Percentiles rank a stretch among this genome's conserved stretches.
Evolutionary conservation across 2,797 vertebrate genomes (phyloP).

Genomic region (Lepidocolaptes lacrymiger): DNA sequence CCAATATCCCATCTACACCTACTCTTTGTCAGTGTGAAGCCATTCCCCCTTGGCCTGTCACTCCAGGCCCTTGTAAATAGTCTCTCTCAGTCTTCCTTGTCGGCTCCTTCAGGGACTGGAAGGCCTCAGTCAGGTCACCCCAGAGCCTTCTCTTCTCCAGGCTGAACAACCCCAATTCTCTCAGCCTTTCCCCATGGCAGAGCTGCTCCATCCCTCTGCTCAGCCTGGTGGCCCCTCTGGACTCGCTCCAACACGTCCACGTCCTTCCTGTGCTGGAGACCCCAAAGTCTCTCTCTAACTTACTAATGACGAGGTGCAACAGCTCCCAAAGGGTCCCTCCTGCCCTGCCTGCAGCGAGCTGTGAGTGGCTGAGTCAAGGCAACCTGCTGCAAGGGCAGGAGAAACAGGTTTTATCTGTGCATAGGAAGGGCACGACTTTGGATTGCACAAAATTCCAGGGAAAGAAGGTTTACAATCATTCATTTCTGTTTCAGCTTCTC

Average conservation of each 20-base stretch:
- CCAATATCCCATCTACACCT: not conserved
- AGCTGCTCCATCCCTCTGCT: not conserved
- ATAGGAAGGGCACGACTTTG: not conserved
- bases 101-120: too few species aligned
- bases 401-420: not conserved
- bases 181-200: not conserved
- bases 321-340: not conserved
- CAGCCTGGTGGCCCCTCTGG: not conserved
- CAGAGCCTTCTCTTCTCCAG: not conserved
- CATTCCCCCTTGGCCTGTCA: not conserved
- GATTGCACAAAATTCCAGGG: not conserved
- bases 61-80: not conserved
- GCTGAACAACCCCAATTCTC: not conserved
- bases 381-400: not conserved
- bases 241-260: not conserved
- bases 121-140: not conserved
- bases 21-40: not conserved
- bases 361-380: constrained; percentile 10
- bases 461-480: not conserved
- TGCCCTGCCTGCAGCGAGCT: not conserved
- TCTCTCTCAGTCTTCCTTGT: not conserved
- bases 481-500: not conserved
- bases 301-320: not conserved
- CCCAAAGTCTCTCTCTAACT: not conserved
- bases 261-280: not conserved